Evolutionary conservation across 37 sponge, comb jelly and placozoan species (phyloP), one percentile per base, ranked within the genome.

Genomic region (Cladorhizidae sp.): DNA sequence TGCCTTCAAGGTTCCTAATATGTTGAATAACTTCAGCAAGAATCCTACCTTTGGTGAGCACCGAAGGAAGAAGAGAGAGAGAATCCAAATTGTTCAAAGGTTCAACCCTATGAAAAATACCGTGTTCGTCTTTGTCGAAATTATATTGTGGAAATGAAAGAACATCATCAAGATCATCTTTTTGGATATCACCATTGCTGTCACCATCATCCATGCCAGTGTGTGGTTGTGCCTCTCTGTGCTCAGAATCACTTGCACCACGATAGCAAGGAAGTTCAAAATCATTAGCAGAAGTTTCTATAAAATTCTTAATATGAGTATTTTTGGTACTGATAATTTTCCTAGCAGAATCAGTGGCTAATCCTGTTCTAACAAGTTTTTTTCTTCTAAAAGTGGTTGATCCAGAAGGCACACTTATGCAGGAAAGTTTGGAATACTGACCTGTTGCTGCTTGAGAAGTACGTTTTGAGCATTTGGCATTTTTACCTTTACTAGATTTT

Each of bases 51-150:
- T 64, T 64, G 3, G 45, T 63, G 43, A 77, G 65, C 15, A 43
- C 25, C n/a, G 39, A 7, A 1, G 78, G 78, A 38, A 77, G 64
- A 41, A n/a, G n/a, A n/a, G 63, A 71, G 40, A 79, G 42, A 50
- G 84, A 40, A 12, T 77, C 1, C 36, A 85, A 54, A 57, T 41
- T 39, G 55, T 78, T 85, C 28, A 37, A 79, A 26, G 31, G 57
- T 22, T 74, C 74, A 2, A 85, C 86, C 20, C 78, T 79, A 72
- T 85, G 86, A 72, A 85, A 6, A 33, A 79, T 45, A 32, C 70
- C 23, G 17, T 52, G 64, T 59, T 78, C 74, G 20, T 42, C 64
- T 8, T 14, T 23, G 18, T 77, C 65, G 7, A 40, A 36, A 23
- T 59, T 32, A 3, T 41, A 8, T 12, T 65, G 32, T 31, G 67